These are phyloP conservation scores for Athalia rosae DNA, from an alignment of 2,888 invertebrate species.

Conservation along the genomic window DNA sequence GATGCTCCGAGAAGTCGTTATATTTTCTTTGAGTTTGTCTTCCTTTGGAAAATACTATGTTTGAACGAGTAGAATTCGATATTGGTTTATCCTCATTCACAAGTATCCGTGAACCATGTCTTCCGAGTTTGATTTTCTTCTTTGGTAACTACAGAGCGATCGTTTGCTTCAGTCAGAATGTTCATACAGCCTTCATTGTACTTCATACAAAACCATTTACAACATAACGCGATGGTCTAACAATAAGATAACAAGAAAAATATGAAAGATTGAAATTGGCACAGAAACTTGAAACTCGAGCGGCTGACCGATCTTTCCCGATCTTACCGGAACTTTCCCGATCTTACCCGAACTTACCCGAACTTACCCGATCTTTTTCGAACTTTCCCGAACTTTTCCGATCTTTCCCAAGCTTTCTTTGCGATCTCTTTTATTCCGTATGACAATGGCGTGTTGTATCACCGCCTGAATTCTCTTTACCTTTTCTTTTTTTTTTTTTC, in stretches of 20 bases:
- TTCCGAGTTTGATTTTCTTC: neutral
- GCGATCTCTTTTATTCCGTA: neutral
- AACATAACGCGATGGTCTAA: neutral
- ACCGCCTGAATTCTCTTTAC: neutral
- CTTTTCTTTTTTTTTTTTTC: neutral
- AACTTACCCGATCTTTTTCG: too few relatives aligned
- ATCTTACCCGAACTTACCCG: too few relatives aligned
- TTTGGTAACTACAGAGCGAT: neutral
- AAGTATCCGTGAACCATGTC: neutral
- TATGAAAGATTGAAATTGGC: constrained; percentile 8
- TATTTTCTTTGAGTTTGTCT: neutral
- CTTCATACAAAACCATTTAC: neutral
- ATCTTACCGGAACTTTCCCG: too few relatives aligned
- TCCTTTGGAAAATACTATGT: neutral
- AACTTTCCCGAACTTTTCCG: too few relatives aligned
- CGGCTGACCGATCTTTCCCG: constrained; percentile 8
- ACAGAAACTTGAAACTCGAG: constrained; percentile 1
- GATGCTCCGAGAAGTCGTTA: neutral
- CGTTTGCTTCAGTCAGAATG: too few relatives aligned
- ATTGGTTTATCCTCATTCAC: neutral
- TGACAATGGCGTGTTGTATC: constrained; percentile 1
- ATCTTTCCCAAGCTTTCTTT: too few relatives aligned
- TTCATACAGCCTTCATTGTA: neutral
- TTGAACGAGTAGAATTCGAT: neutral
- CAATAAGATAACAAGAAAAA: neutral